A percentile compares a stretch with the other conserved stretches of the same genome.
Evolutionary conservation across 1,140 invertebrate genomes (phyloP).

Genomic region (Diploscapter pachys): DNA sequence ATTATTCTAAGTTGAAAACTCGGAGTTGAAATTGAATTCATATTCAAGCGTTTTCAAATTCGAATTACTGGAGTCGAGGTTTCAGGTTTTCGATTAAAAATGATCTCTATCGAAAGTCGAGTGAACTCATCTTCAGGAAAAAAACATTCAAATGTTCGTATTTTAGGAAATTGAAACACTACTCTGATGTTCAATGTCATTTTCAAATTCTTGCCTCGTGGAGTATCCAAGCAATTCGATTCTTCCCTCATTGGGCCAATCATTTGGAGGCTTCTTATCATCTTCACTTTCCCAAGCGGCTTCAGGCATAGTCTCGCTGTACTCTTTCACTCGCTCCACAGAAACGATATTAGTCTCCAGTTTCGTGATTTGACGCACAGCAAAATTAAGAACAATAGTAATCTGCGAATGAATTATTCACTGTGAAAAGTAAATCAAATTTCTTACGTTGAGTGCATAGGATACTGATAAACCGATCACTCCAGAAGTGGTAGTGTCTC

Average conservation of each 20-base stretch:
- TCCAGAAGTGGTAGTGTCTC: constrained; percentile 66
- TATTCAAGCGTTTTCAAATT: too few relatives aligned
- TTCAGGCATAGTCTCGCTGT: constrained; percentile 63
- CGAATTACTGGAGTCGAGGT: constrained; percentile 4
- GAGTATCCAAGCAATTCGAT: constrained; percentile 57
- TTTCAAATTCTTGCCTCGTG: constrained; percentile 13
- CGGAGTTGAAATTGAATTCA: too few relatives aligned
- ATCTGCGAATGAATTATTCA: constrained; percentile 62
- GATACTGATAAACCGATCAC: constrained; percentile 59
- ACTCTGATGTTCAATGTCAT: constrained; percentile 16
- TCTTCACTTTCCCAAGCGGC: constrained; percentile 12
- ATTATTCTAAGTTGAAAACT: too few relatives aligned
- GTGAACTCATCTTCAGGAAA: too few relatives aligned
- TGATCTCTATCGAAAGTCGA: too few relatives aligned
- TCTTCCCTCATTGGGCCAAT: constrained; percentile 18
- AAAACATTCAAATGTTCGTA: too few relatives aligned
- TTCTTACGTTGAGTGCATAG: constrained; percentile 51
- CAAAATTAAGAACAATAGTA: constrained; percentile 89
- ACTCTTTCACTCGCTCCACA: constrained; percentile 96
- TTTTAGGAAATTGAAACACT: constrained; percentile 27
- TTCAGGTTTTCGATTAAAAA: too few relatives aligned
- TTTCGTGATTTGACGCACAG: constrained; percentile 91
- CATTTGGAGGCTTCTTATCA: background rate
- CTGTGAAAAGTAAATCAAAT: background rate
- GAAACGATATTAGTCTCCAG: constrained; percentile 96